Evolutionary conservation across 1,140 invertebrate species (phyloP).

Genomic region (Drosophila lini): DNA sequence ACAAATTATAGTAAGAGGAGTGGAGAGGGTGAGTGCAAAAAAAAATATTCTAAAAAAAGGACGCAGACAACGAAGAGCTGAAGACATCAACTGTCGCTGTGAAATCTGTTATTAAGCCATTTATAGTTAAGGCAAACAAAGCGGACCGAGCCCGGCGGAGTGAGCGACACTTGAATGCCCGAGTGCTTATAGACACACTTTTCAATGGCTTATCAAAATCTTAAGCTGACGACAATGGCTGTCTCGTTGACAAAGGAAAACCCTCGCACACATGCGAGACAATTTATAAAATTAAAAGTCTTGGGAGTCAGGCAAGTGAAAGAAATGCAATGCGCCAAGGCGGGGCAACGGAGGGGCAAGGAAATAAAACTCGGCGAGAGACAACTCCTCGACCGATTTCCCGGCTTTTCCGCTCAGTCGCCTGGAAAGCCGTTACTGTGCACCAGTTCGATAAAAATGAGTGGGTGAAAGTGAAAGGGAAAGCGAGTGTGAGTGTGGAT

Average conservation of each 20-base stretch:
- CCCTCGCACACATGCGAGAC: conserved; percentile 36
- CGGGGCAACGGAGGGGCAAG: conserved; percentile 19
- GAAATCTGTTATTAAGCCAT: conserved; percentile 70
- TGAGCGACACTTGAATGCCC: conserved; percentile 62
- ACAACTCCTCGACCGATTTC: conserved; percentile 37
- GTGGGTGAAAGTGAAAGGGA: conserved; percentile 9
- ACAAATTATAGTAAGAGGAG: conserved; percentile 62
- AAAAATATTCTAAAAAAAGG: conserved; percentile 8
- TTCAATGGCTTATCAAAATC: conserved; percentile 80
- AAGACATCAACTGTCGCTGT: conserved; percentile 67
- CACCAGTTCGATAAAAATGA: conserved; percentile 56
- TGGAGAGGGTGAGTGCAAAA: conserved; percentile 8
- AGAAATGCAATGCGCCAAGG: conserved; percentile 44
- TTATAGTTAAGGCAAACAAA: conserved; percentile 63
- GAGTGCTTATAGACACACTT: conserved; percentile 77
- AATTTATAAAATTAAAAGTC: conserved; percentile 66
- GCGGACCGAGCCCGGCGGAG: conserved; percentile 17
- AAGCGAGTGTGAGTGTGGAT: background rate
- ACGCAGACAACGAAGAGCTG: conserved; percentile 5
- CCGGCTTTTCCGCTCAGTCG: conserved; percentile 43
- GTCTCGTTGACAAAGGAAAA: conserved; percentile 20
- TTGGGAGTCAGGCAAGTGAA: conserved; percentile 46
- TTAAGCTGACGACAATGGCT: conserved; percentile 72
- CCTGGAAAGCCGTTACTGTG: conserved; percentile 62
- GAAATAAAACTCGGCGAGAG: conserved; percentile 22